These are phyloP conservation scores for Lipotes vexillifer DNA, from an alignment of 2,113 vertebrate genomes.

Conservation along the genomic window DNA sequence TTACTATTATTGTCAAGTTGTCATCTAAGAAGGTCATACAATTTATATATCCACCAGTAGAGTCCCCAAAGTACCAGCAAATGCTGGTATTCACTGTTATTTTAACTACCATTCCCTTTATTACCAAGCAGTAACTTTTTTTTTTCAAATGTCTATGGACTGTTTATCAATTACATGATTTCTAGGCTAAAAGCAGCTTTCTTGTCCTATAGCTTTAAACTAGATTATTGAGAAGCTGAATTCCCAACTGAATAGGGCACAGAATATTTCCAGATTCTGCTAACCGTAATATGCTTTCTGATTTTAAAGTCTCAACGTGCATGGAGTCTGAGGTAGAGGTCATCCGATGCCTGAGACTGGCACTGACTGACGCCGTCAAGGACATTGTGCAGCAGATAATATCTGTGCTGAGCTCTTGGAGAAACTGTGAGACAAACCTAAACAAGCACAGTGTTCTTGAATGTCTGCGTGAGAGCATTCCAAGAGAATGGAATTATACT, in stretches of 20 bases:
- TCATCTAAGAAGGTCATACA: neutral
- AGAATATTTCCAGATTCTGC: conserved; percentile 43
- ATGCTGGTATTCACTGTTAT: neutral
- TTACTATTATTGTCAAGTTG: neutral
- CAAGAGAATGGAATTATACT: conserved; percentile 91
- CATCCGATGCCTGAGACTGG: conserved; percentile 82
- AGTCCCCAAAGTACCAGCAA: neutral
- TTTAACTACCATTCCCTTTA: neutral
- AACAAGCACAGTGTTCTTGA: conserved; percentile 81
- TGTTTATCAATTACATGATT: neutral
- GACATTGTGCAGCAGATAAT: conserved; percentile 84
- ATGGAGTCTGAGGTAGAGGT: conserved; percentile 75
- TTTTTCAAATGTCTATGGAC: neutral
- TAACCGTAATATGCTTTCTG: conserved; percentile 55
- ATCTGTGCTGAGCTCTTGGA: conserved; percentile 82
- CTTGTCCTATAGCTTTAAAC: conserved; percentile 19
- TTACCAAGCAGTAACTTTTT: neutral
- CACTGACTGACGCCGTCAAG: conserved; percentile 83
- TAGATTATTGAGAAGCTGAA: conserved; percentile 32
- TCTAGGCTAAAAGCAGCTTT: neutral
- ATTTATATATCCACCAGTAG: neutral
- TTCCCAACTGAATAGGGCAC: neutral
- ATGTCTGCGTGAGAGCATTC: conserved; percentile 85
- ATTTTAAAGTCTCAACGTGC: conserved; percentile 75
- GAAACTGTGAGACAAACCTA: conserved; percentile 73